Base-by-base conservation (phyloP, 2,888 invertebrate genomes). In the Troides oblongomaculatus region DNA sequence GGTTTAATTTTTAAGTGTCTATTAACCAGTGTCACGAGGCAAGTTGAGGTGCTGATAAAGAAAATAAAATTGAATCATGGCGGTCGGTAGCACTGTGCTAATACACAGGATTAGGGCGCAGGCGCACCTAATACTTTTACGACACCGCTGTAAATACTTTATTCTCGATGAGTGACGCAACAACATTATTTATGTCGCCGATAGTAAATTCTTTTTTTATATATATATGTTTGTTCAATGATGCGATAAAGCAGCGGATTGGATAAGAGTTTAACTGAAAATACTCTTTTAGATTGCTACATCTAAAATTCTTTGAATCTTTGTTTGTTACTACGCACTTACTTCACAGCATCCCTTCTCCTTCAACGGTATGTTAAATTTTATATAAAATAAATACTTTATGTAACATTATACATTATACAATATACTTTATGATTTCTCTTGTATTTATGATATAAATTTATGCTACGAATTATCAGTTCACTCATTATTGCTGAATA, bases 61-160 rank as follows among this genome's bases (percentile, higher is more conserved):
- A 82, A 58, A 58, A 53, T 46, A 12, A 79, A 78, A 82, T 80
- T 80, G 83, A 85, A 84, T 88, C 84, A 86, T 85, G 80, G 83
- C 81, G 81, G 80, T 78, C 82, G 78, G 81, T 82, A 84, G 80
- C 81, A 17, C 75, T 75, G 81, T 77, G 75, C 78, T 88, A 87
- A 89, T 84, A 77, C 87, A 73, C 46, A 68, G 82, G 86, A 84
- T 90, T 90, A 89, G 77, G 66, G 74, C 82, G 82, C 86, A 81
- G 79, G 85, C 85, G 83, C 84, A 84, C 75, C 84, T 86, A 87
- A 88, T 86, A 82, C 88, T 83, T 91, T 91, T 90, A 90, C 84
- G 87, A 89, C 86, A 78, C 74, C 79, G 83, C 79, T 84, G 85
- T 90, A 88, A 89, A 88, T 86, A 83, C 78, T 81, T 81, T 83